Percentiles rank a stretch among this genome's conserved stretches.
Conservation (phyloP, 2,797 vertebrate genomes). For the Galagoides demidoff region DNA sequence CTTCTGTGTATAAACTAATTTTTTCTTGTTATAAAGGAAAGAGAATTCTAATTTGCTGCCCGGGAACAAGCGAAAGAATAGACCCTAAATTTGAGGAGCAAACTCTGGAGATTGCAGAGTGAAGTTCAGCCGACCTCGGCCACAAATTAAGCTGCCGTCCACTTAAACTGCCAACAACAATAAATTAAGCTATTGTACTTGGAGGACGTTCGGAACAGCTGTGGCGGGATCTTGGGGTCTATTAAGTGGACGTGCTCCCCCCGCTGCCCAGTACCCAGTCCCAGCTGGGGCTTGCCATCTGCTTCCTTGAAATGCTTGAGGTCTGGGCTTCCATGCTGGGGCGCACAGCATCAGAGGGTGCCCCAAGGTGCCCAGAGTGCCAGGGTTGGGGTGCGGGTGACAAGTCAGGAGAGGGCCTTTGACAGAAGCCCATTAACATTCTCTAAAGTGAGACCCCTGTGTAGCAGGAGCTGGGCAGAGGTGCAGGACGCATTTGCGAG, state of each 20-base stretch:
- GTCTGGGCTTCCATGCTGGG: background rate
- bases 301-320: background rate
- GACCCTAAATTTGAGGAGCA: background rate
- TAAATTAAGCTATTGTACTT: background rate
- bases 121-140: background rate
- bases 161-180: background rate
- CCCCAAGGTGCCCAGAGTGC: background rate
- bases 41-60: conserved; percentile 52
- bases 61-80: background rate
- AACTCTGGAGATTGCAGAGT: background rate
- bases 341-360: fast-evolving
- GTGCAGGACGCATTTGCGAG: fast-evolving
- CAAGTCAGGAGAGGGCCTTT: background rate
- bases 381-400: fast-evolving
- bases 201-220: background rate
- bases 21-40: conserved; percentile 28
- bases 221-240: background rate
- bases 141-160: background rate
- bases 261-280: fast-evolving
- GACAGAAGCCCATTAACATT: background rate
- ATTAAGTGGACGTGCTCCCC: background rate
- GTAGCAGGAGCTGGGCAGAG: background rate
- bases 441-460: background rate
- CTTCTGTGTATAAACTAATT: conserved; percentile 28
- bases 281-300: background rate